Evolutionary conservation across 2,888 invertebrate species (phyloP).

Genomic region (Ceratothoa steindachneri): DNA sequence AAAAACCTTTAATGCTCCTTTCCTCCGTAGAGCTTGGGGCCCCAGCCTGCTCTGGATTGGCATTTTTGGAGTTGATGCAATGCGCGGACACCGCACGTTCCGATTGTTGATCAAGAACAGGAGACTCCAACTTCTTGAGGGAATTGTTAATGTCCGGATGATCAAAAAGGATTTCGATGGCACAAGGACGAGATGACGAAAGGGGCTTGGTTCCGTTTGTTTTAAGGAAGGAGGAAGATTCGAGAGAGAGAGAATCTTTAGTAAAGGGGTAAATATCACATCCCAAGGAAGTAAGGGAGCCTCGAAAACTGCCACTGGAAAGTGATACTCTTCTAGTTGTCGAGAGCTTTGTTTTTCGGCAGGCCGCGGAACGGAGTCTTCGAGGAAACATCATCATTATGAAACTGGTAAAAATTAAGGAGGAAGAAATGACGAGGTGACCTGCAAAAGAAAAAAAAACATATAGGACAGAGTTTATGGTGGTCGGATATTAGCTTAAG

Average conservation of each 20-base stretch:
- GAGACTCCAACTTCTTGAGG: background rate
- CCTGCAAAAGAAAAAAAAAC: slow-evolving; percentile 58
- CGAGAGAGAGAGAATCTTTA: background rate
- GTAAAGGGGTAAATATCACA: background rate
- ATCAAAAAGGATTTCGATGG: background rate
- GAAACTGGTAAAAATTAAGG: slow-evolving; percentile 75
- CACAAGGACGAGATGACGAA: background rate
- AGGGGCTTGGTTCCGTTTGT: slow-evolving; percentile 43
- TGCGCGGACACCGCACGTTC: too few species aligned
- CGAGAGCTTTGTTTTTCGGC: background rate
- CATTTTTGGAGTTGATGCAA: too few species aligned
- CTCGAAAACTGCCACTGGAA: background rate
- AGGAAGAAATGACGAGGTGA: slow-evolving; percentile 75
- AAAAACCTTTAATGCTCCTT: too few species aligned
- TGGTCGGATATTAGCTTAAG: too few species aligned
- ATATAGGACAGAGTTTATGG: too few species aligned
- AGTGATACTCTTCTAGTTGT: too few species aligned
- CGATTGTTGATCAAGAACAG: background rate
- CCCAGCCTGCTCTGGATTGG: too few species aligned
- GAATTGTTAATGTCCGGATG: background rate
- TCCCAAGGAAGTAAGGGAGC: background rate
- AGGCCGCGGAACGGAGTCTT: slow-evolving; percentile 57
- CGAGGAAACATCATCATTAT: slow-evolving; percentile 89
- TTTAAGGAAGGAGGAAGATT: background rate
- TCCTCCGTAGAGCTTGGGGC: too few species aligned